Conservation (phyloP, 2,888 invertebrate species). For the Cheilosia grossa region DNA sequence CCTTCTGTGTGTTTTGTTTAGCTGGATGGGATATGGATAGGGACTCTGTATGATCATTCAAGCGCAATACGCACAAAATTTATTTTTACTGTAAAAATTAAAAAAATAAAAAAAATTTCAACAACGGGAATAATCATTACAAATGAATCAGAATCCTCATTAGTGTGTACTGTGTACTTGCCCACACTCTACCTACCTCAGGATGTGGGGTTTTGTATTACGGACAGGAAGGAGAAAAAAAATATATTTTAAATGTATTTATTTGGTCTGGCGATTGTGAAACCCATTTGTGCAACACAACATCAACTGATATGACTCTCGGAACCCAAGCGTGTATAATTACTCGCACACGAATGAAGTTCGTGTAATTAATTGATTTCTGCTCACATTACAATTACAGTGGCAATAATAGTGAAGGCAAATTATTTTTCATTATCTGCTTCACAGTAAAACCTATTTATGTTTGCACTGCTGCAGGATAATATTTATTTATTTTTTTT, state of each 20-base stretch:
- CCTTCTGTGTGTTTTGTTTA: slow-evolving; percentile 33
- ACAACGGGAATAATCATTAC: neutral
- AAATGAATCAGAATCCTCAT: neutral
- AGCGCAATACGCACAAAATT: slow-evolving; percentile 9
- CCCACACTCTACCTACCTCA: neutral
- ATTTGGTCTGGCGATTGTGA: slow-evolving; percentile 51
- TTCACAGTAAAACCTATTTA: slow-evolving; percentile 55
- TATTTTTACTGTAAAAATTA: slow-evolving; percentile 1
- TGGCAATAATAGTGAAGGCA: slow-evolving; percentile 66
- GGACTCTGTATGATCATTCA: neutral
- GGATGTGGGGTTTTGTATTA: slow-evolving; percentile 7
- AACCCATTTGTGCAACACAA: slow-evolving; percentile 52
- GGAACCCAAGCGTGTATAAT: neutral
- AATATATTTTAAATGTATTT: slow-evolving; percentile 46
- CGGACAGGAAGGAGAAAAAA: slow-evolving; percentile 36
- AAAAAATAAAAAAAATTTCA: neutral
- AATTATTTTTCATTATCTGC: slow-evolving; percentile 71
- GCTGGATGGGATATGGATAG: too few relatives aligned
- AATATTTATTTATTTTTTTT: too few relatives aligned
- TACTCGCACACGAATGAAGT: neutral
- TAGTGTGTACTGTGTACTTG: neutral
- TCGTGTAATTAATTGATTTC: slow-evolving; percentile 65
- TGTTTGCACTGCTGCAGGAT: slow-evolving; percentile 6
- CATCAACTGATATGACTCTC: slow-evolving; percentile 29
- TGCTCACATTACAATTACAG: slow-evolving; percentile 60